Conservation (phyloP, 2,113 vertebrate genomes). For the Glaucomys volans region DNA sequence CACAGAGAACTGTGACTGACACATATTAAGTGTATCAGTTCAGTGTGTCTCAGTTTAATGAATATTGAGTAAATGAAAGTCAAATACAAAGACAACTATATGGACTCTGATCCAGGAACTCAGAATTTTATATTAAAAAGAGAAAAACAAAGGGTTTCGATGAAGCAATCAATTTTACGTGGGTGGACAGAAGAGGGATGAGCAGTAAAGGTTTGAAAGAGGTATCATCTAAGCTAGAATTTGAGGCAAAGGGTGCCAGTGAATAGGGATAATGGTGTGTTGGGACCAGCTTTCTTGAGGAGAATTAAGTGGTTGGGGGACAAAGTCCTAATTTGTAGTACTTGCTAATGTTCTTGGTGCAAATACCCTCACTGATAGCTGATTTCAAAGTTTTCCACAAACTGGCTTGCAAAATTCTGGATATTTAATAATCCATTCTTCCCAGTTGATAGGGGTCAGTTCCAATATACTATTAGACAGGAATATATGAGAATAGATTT, state of each 20-base stretch:
- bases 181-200: neutral
- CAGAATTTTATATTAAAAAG: constrained; percentile 18
- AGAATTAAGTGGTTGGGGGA: neutral
- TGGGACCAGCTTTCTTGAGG: neutral
- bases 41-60: neutral
- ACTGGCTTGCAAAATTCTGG: constrained; percentile 30
- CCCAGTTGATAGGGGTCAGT: neutral
- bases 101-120: neutral
- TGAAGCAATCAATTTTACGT: constrained; percentile 8
- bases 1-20: neutral
- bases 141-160: constrained; percentile 20
- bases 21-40: neutral
- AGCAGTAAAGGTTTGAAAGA: constrained; percentile 22
- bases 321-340: neutral
- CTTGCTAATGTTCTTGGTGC: constrained; percentile 5
- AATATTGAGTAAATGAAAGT: neutral
- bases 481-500: neutral
- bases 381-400: constrained; percentile 45
- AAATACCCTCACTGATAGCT: neutral
- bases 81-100: constrained; percentile 10
- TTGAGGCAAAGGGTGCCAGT: neutral
- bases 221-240: neutral
- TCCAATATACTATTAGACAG: neutral
- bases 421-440: constrained; percentile 36
- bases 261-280: neutral